phyloP scores from a whole-genome alignment of 2,888 invertebrate species.

The Geophilus truncorum region DNA sequence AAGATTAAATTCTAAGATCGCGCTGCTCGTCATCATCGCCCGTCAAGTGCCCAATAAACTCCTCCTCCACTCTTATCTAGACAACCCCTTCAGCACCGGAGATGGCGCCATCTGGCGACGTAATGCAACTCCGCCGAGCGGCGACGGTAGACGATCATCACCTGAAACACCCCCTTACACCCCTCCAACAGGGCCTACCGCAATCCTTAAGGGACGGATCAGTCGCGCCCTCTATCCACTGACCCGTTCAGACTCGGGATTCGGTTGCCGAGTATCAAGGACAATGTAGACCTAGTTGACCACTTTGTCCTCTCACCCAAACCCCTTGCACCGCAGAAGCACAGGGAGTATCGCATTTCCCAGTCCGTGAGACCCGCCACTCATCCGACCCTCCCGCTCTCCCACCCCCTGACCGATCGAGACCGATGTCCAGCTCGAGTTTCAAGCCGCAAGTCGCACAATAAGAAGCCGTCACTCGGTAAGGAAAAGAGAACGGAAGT shows the following conservation, averaged over 20 bases:
- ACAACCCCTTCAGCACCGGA: conserved; percentile 20
- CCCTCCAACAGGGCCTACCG: not conserved
- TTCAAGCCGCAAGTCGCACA: not conserved
- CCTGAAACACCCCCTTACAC: not conserved
- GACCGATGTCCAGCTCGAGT: not conserved
- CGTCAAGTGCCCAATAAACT: conserved; percentile 20
- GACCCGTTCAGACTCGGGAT: conserved; percentile 1
- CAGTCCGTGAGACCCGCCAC: not conserved
- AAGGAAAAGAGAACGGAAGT: not conserved
- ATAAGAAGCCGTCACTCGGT: not conserved
- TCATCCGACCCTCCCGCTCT: not conserved
- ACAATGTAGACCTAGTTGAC: not conserved
- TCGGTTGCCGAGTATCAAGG: not conserved
- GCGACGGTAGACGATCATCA: not conserved
- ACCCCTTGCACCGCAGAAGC: not conserved
- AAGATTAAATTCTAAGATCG: conserved; percentile 20
- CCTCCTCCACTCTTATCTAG: conserved; percentile 1
- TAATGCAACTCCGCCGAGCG: not conserved
- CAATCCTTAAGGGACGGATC: conserved; percentile 10
- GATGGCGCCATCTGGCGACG: conserved; percentile 20
- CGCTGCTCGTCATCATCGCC: conserved; percentile 20
- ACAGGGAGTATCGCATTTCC: not conserved
- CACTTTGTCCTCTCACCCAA: not conserved
- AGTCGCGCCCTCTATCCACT: not conserved
- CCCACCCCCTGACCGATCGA: too few relatives aligned